A percentile compares a stretch with the other conserved stretches of the same genome.
Evolutionary conservation across 35 echinoderm and acorn worm genomes (phyloP).

Genomic region (Anneissia japonica): DNA sequence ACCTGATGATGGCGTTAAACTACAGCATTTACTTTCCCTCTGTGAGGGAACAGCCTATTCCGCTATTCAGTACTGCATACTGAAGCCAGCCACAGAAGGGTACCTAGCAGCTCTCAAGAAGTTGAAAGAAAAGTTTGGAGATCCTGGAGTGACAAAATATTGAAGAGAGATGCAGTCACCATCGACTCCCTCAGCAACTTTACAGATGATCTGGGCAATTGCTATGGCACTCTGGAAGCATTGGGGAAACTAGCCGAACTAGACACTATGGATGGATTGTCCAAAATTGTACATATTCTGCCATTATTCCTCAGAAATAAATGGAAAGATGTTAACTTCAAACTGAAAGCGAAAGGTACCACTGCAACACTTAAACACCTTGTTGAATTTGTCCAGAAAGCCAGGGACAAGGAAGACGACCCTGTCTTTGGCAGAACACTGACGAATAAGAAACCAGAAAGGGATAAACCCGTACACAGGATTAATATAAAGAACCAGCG

Average conservation of each 20-base stretch:
- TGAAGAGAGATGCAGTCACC: neutral
- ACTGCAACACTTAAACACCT: neutral
- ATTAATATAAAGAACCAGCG: neutral
- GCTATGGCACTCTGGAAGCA: neutral
- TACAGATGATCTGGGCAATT: neutral
- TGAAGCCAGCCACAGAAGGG: neutral
- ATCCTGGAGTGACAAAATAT: neutral
- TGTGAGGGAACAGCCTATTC: neutral
- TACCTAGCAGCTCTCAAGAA: neutral
- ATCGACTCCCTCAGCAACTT: neutral
- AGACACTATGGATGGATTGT: neutral
- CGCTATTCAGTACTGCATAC: neutral
- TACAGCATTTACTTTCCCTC: neutral
- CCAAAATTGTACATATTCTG: neutral
- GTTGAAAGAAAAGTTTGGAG: neutral
- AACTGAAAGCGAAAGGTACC: neutral
- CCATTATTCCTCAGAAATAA: neutral
- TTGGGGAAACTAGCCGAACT: neutral
- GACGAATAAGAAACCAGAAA: neutral
- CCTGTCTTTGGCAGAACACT: neutral
- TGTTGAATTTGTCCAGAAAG: neutral
- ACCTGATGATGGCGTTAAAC: neutral
- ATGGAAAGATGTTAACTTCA: neutral
- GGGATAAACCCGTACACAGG: neutral
- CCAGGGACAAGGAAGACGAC: neutral